Percentiles rank a stretch among this genome's conserved stretches.
Evolutionary conservation across 2,113 vertebrate species (phyloP).

Genomic region (Elephas maximus): DNA sequence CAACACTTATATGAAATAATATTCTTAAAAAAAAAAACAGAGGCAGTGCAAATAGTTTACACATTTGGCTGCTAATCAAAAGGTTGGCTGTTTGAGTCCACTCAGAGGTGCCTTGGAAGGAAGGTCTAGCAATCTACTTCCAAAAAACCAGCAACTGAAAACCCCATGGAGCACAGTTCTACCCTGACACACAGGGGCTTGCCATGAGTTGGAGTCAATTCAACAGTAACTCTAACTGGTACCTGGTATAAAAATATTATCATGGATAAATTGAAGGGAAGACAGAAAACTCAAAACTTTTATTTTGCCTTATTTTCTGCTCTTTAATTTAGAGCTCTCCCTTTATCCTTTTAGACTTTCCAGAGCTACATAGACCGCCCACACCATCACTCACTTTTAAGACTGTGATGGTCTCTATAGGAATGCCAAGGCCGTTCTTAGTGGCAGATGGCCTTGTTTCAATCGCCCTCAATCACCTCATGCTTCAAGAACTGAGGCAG

Average conservation of each 20-base stretch:
- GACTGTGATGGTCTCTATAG: background rate
- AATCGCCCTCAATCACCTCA: background rate
- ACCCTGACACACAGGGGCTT: too few species aligned
- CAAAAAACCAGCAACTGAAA: too few species aligned
- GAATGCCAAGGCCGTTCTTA: fast-evolving
- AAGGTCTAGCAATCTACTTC: too few species aligned
- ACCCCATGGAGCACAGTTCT: too few species aligned
- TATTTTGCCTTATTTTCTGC: background rate
- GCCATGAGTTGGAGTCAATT: too few species aligned
- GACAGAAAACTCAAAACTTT: background rate
- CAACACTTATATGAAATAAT: background rate
- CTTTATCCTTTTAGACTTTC: background rate
- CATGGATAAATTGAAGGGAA: background rate
- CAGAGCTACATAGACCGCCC: background rate
- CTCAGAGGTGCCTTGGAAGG: too few species aligned
- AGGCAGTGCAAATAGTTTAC: too few species aligned
- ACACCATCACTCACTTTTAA: background rate
- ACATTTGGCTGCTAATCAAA: too few species aligned
- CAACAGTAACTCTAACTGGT: too few species aligned
- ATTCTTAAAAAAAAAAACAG: background rate
- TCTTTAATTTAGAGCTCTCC: too few species aligned
- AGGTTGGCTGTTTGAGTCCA: too few species aligned
- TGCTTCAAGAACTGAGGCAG: background rate
- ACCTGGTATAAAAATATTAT: background rate
- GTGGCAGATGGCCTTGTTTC: background rate